Conservation (phyloP, 2,888 invertebrate genomes). For the Malachius bipustulatus region DNA sequence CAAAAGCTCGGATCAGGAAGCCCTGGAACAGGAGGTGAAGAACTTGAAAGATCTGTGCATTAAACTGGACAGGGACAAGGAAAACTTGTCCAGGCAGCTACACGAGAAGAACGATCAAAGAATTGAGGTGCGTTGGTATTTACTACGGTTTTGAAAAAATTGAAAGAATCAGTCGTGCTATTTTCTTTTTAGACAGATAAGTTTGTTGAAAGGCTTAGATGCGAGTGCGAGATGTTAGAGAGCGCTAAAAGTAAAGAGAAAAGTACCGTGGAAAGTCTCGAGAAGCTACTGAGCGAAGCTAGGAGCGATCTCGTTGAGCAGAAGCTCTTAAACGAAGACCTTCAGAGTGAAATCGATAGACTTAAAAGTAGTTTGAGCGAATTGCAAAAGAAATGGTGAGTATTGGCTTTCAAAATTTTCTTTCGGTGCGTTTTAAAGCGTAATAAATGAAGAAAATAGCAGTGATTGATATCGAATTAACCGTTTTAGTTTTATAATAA, state of each 20-base stretch:
- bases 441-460: too few species aligned
- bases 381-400: slow-evolving; percentile 43
- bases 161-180: background rate
- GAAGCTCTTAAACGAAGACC: slow-evolving; percentile 50
- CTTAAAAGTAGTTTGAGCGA: slow-evolving; percentile 44
- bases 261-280: slow-evolving; percentile 42
- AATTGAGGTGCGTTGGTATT: slow-evolving; percentile 31
- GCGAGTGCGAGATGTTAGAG: slow-evolving; percentile 36
- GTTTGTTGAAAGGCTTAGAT: slow-evolving; percentile 39
- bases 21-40: slow-evolving; percentile 48
- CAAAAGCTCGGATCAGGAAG: slow-evolving; percentile 43
- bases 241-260: slow-evolving; percentile 37
- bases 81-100: slow-evolving; percentile 45
- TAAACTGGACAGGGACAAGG: slow-evolving; percentile 55
- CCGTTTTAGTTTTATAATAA: too few species aligned
- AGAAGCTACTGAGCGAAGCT: slow-evolving; percentile 43
- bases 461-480: too few species aligned
- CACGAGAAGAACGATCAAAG: slow-evolving; percentile 38
- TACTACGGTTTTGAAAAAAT: slow-evolving; percentile 10
- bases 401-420: slow-evolving; percentile 11
- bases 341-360: slow-evolving; percentile 48
- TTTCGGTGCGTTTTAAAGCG: too few species aligned
- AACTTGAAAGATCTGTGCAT: slow-evolving; percentile 48
- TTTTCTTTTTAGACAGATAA: slow-evolving; percentile 37
- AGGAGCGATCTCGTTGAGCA: slow-evolving; percentile 50